These are phyloP conservation scores for Macaria notata DNA, from an alignment of 2,888 invertebrate genomes.

Conservation along the genomic window DNA sequence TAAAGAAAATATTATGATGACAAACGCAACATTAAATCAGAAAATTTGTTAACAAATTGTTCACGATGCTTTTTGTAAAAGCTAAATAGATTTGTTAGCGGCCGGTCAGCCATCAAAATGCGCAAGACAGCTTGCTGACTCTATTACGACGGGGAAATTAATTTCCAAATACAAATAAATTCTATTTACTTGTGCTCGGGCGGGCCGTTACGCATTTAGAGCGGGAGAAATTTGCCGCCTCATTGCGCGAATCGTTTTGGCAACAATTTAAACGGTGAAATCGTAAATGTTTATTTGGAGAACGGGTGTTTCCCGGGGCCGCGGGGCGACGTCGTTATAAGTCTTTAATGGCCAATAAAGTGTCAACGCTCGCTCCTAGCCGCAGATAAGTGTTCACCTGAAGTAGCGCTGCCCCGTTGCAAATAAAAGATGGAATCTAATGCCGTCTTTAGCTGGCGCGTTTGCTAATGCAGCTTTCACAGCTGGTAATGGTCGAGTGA, in stretches of 20 bases:
- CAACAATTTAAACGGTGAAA: conserved; percentile 74
- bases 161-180: conserved; percentile 78
- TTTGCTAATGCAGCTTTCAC: conserved; percentile 27
- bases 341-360: conserved; percentile 78
- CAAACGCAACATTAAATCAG: too few relatives aligned
- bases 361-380: conserved; percentile 65
- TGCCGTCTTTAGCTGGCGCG: conserved; percentile 22
- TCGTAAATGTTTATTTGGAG: conserved; percentile 79
- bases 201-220: conserved; percentile 72
- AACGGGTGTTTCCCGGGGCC: conserved; percentile 59
- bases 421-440: conserved; percentile 33
- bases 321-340: conserved; percentile 71
- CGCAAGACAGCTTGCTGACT: conserved; percentile 55
- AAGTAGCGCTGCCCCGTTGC: conserved; percentile 42
- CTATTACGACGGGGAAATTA: conserved; percentile 67
- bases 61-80: conserved; percentile 26
- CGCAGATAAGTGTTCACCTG: conserved; percentile 68
- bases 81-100: conserved; percentile 39
- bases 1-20: too few relatives aligned
- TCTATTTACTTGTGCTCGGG: conserved; percentile 72
- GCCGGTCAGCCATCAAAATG: conserved; percentile 53
- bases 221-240: conserved; percentile 56
- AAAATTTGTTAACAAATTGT: too few relatives aligned
- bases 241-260: conserved; percentile 70
- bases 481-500: conserved; percentile 17